Percentiles rank a stretch among this genome's conserved stretches.
Conservation (phyloP, 2,797 vertebrate species). For the Numenius phaeopus region DNA sequence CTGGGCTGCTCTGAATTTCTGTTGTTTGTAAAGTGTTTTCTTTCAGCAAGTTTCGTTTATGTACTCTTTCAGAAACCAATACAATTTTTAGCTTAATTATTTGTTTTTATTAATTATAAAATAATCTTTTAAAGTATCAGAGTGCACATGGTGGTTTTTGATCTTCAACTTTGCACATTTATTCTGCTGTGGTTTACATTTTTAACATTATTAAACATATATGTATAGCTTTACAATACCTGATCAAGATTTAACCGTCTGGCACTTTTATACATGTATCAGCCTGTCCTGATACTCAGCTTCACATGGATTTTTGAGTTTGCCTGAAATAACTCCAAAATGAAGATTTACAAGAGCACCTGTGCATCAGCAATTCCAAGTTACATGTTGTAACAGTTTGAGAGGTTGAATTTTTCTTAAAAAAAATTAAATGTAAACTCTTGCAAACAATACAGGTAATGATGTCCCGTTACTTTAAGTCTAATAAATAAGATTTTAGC, state of each 20-base stretch:
- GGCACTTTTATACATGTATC: constrained; percentile 78
- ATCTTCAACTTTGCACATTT: constrained; percentile 74
- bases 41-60: constrained; percentile 19
- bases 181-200: constrained; percentile 77
- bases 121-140: constrained; percentile 75
- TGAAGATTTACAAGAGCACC: constrained; percentile 71
- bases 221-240: constrained; percentile 82
- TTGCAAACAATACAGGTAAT: constrained; percentile 72
- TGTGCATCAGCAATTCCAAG: constrained; percentile 50
- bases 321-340: constrained; percentile 57
- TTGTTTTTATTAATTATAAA: constrained; percentile 81
- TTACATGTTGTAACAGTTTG: constrained; percentile 35
- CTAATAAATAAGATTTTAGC: constrained; percentile 81
- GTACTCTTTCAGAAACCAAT: constrained; percentile 57
- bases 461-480: constrained; percentile 66
- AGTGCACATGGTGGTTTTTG: constrained; percentile 70
- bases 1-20: neutral
- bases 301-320: constrained; percentile 52
- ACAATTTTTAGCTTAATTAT: constrained; percentile 73
- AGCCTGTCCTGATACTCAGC: constrained; percentile 80
- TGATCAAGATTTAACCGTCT: constrained; percentile 79
- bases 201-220: constrained; percentile 79
- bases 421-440: constrained; percentile 75
- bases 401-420: constrained; percentile 72
- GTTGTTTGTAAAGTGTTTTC: neutral